These are phyloP conservation scores for Enoplosus armatus DNA, from an alignment of 2,797 vertebrate genomes.

Conservation along the genomic window DNA sequence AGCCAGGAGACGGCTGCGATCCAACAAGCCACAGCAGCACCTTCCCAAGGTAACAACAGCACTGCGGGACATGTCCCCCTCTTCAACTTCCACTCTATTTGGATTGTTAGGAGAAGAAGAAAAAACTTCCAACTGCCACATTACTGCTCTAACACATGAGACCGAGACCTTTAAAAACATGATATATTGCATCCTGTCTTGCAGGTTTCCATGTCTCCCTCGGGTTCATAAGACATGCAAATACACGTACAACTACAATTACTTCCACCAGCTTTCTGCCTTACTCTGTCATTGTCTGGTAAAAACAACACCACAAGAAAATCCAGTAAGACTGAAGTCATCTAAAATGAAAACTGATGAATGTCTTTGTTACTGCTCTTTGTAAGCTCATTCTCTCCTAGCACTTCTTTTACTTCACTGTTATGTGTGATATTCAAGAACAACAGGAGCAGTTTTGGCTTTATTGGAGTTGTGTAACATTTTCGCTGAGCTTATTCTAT, in stretches of 20 bases:
- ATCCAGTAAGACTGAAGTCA: conserved; percentile 27
- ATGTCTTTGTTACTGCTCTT: not conserved
- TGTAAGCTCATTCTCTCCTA: not conserved
- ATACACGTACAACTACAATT: conserved; percentile 42
- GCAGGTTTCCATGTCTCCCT: conserved; percentile 15
- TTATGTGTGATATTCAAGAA: not conserved
- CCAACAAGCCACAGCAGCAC: conserved; percentile 78
- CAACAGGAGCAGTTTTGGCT: not conserved
- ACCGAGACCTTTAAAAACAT: conserved; percentile 35
- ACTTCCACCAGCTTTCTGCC: conserved; percentile 10
- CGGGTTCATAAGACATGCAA: conserved; percentile 31
- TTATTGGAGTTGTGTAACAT: not conserved
- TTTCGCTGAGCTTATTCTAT: conserved; percentile 31
- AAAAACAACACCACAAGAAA: conserved; percentile 19
- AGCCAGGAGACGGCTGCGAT: conserved; percentile 77
- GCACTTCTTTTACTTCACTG: not conserved
- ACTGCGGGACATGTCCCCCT: not conserved
- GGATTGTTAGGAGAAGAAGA: not conserved
- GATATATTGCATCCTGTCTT: conserved; percentile 10
- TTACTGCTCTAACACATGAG: not conserved
- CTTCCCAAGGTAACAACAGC: conserved; percentile 78
- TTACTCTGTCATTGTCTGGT: not conserved
- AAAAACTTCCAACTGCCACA: not conserved
- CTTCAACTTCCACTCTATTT: not conserved
- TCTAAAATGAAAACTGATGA: conserved; percentile 1